Evolutionary conservation across 2,888 invertebrate genomes (phyloP).

Genomic region (Calliopum simillimum): DNA sequence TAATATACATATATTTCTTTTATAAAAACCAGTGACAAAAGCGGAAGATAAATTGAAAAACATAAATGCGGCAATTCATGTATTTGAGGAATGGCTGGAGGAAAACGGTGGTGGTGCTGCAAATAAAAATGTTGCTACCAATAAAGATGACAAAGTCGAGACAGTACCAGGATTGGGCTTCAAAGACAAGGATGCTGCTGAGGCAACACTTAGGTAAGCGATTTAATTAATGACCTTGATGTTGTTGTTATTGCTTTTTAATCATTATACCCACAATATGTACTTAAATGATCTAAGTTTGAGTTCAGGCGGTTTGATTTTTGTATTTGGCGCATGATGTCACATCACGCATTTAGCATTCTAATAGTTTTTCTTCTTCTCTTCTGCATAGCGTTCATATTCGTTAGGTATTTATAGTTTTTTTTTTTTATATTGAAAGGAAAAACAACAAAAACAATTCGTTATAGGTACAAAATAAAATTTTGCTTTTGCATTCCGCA

Average conservation of each 20-base stretch:
- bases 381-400: too few species aligned
- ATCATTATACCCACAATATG: too few species aligned
- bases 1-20: too few species aligned
- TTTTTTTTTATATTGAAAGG: too few species aligned
- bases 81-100: slow-evolving; percentile 77
- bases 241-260: too few species aligned
- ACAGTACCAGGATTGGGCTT: slow-evolving; percentile 81
- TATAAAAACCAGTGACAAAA: slow-evolving; percentile 74
- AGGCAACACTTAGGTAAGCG: slow-evolving; percentile 72
- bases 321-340: slow-evolving; percentile 49
- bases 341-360: slow-evolving; percentile 54
- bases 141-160: slow-evolving; percentile 71
- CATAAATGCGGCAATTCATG: slow-evolving; percentile 76
- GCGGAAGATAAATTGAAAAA: slow-evolving; percentile 78
- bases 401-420: too few species aligned
- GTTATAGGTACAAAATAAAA: too few species aligned
- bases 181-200: slow-evolving; percentile 81
- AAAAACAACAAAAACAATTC: too few species aligned
- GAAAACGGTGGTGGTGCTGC: slow-evolving; percentile 67
- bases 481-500: too few species aligned
- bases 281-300: too few species aligned
- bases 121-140: slow-evolving; percentile 67
- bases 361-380: background rate
- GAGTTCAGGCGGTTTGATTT: too few species aligned
- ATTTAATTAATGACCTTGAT: too few species aligned